Evolutionary conservation across 2,888 invertebrate genomes (phyloP).

Genomic region (Brachylomia viminalis): DNA sequence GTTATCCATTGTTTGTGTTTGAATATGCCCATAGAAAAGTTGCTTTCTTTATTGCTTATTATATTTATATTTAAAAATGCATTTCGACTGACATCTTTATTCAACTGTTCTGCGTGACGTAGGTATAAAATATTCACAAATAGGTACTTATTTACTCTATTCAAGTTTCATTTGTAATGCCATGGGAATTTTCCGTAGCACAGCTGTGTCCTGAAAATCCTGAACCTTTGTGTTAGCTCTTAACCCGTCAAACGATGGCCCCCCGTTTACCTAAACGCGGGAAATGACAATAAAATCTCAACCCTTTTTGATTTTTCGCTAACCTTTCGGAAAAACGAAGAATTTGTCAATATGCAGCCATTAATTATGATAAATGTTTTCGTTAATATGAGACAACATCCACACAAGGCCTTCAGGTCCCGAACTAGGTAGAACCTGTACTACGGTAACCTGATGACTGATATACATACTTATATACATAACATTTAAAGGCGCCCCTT

Average conservation of each 20-base stretch:
- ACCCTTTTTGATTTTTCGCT: too few relatives aligned
- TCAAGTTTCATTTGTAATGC: neutral
- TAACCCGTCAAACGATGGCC: too few relatives aligned
- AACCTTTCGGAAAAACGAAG: too few relatives aligned
- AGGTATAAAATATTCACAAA: conserved; percentile 1
- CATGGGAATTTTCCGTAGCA: conserved; percentile 16
- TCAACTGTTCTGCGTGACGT: conserved; percentile 15
- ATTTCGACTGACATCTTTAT: conserved; percentile 3
- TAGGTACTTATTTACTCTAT: neutral
- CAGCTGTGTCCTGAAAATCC: conserved; percentile 32
- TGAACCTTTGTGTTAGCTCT: conserved; percentile 7
- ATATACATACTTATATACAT: too few relatives aligned
- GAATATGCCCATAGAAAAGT: conserved; percentile 1
- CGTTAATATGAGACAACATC: too few relatives aligned
- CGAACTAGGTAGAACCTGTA: too few relatives aligned
- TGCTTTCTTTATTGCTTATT: neutral
- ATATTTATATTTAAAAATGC: neutral
- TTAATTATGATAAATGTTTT: neutral
- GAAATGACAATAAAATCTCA: too few relatives aligned
- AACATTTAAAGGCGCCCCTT: neutral
- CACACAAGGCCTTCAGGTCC: too few relatives aligned
- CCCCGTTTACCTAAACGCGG: too few relatives aligned
- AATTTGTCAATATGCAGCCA: too few relatives aligned
- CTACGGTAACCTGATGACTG: too few relatives aligned
- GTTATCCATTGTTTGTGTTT: conserved; percentile 14